phyloP scores from a whole-genome alignment of 2,888 invertebrate genomes.

The Ophraella communa region DNA sequence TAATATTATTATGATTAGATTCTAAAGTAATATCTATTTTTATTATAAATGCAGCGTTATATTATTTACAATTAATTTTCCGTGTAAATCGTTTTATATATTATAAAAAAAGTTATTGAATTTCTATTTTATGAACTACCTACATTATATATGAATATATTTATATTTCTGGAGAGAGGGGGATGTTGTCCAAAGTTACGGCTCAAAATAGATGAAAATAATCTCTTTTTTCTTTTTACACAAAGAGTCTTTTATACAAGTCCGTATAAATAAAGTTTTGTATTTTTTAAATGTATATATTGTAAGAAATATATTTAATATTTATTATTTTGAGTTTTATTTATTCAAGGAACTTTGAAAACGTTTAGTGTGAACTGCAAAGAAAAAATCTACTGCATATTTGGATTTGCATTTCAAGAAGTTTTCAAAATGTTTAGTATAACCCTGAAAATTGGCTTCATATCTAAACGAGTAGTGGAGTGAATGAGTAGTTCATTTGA shows the following conservation, averaged over 20 bases:
- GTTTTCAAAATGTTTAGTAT: too few relatives aligned
- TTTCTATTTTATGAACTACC: not conserved
- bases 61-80: constrained; percentile 27
- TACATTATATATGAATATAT: not conserved
- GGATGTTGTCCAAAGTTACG: not conserved
- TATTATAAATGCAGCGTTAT: constrained; percentile 45
- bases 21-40: constrained; percentile 44
- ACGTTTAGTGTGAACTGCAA: too few relatives aligned
- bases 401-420: too few relatives aligned
- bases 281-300: constrained; percentile 6
- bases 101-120: not conserved
- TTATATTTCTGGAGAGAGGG: not conserved
- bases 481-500: too few relatives aligned
- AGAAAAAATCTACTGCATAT: too few relatives aligned
- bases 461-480: too few relatives aligned
- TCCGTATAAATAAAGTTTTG: not conserved
- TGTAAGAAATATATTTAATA: constrained; percentile 8
- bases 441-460: too few relatives aligned
- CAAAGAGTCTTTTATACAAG: not conserved
- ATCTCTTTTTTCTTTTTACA: not conserved
- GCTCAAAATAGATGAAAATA: not conserved
- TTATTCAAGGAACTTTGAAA: not conserved
- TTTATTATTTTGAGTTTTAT: not conserved
- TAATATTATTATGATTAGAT: constrained; percentile 33
- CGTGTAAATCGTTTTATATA: constrained; percentile 34